phyloP scores from a whole-genome alignment of 2,113 vertebrate species.

The Elephas maximus region DNA sequence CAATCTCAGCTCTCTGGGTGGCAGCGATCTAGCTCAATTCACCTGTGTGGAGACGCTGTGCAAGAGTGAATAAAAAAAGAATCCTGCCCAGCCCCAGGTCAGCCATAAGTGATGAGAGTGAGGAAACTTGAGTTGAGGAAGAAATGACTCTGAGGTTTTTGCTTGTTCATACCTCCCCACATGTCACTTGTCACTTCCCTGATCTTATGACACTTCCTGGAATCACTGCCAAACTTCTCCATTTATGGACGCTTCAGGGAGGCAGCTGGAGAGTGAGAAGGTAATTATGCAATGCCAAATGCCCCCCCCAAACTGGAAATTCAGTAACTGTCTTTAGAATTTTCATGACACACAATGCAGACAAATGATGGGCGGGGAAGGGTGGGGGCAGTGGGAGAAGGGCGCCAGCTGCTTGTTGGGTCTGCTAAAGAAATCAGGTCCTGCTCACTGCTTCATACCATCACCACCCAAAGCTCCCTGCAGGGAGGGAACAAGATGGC shows the following conservation, averaged over 20 bases:
- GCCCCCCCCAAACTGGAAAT: not conserved
- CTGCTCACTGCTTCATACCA: slow-evolving; percentile 18
- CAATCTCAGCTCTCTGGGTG: not conserved
- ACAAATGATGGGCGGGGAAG: not conserved
- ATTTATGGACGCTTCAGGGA: not conserved
- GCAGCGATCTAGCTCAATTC: not conserved
- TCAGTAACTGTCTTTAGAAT: not conserved
- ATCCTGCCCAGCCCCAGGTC: not conserved
- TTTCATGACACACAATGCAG: not conserved
- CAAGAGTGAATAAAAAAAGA: not conserved
- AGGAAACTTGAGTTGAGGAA: not conserved
- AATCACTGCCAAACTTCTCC: not conserved
- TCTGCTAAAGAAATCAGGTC: not conserved
- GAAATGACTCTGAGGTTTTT: not conserved
- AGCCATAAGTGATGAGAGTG: not conserved
- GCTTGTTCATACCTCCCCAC: not conserved
- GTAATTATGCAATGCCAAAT: not conserved
- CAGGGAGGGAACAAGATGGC: not conserved
- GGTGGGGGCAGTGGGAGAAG: not conserved
- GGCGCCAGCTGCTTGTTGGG: not conserved
- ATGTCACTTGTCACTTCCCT: not conserved
- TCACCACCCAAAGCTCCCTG: not conserved
- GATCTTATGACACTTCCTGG: not conserved
- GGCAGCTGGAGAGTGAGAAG: not conserved
- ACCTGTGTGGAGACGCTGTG: not conserved